Conservation (phyloP, 2,797 vertebrate genomes). For the Bradypodion pumilum region DNA sequence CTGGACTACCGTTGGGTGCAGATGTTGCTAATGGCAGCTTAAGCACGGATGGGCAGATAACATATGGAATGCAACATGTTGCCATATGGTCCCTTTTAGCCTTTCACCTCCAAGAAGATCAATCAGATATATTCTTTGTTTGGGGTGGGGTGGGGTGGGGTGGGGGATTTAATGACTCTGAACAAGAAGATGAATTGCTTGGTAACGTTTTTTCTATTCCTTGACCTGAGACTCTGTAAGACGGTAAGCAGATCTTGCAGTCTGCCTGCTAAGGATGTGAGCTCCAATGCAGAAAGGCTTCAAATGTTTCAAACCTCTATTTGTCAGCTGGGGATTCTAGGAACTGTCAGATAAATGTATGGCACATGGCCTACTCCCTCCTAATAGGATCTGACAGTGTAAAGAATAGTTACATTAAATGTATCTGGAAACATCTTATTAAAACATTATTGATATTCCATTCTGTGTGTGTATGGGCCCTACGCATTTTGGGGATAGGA, state of each 20-base stretch:
- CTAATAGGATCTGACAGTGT: not conserved
- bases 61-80: constrained; percentile 75
- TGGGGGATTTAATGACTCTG: constrained; percentile 70
- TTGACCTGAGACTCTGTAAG: constrained; percentile 59
- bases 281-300: constrained; percentile 20
- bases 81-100: constrained; percentile 78
- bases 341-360: constrained; percentile 26
- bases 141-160: too few species aligned
- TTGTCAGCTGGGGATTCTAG: constrained; percentile 14
- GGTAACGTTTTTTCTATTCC: constrained; percentile 56
- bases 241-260: not conserved
- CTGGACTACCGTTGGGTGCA: constrained; percentile 73
- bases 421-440: not conserved
- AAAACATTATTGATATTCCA: not conserved
- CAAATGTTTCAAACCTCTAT: not conserved
- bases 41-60: constrained; percentile 75
- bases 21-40: constrained; percentile 75
- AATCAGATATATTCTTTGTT: constrained; percentile 72
- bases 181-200: constrained; percentile 67
- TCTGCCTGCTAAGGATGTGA: constrained; percentile 37
- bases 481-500: accelerated
- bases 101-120: constrained; percentile 74
- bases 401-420: not conserved
- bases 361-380: not conserved
- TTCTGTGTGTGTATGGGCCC: not conserved